Conservation (phyloP, 2,113 vertebrate species). For the Pongo abelii region DNA sequence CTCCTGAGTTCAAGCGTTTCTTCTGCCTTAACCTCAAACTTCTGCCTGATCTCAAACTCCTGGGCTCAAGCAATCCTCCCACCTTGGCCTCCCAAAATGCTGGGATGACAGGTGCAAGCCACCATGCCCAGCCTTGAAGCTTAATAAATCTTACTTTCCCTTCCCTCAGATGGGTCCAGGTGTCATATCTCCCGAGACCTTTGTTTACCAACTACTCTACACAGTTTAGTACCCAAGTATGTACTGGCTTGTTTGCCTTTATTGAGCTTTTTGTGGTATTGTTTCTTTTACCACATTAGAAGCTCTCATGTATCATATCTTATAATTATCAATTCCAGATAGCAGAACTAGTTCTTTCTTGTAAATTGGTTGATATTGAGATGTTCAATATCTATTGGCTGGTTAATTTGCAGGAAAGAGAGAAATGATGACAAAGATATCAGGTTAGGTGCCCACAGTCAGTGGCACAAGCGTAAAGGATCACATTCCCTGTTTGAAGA, state of each 20-base stretch:
- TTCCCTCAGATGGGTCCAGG: not conserved
- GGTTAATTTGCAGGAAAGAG: not conserved
- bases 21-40: too few species aligned
- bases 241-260: not conserved
- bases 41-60: too few species aligned
- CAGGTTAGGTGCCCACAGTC: not conserved
- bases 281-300: not conserved
- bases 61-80: too few species aligned
- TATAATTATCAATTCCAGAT: not conserved
- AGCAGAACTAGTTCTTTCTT: slow-evolving; percentile 24
- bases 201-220: not conserved
- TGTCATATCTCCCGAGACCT: not conserved
- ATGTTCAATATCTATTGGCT: not conserved
- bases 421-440: not conserved
- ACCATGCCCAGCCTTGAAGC: not conserved
- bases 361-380: not conserved
- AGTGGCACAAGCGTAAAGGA: not conserved
- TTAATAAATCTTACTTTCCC: not conserved
- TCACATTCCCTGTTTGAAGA: not conserved
- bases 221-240: not conserved
- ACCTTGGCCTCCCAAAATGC: too few species aligned
- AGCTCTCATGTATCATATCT: not conserved
- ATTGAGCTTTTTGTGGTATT: not conserved
- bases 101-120: too few species aligned
- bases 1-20: too few species aligned